Evolutionary conservation across 2,888 invertebrate genomes (phyloP), one percentile per base, ranked within the genome.

Genomic region (Gymnoscelis rufifasciata): DNA sequence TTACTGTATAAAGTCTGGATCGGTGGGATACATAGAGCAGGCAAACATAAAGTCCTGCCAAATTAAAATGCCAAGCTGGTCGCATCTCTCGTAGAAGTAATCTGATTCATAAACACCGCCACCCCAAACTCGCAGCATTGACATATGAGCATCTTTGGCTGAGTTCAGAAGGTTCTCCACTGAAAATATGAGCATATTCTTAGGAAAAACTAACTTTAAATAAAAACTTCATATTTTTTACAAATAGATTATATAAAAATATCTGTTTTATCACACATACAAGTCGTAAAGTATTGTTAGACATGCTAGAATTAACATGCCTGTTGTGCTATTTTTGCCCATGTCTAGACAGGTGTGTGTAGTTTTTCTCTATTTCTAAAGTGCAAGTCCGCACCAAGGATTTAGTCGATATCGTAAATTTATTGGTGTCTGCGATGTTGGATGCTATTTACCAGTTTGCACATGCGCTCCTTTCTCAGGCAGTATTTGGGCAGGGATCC

Each of bases 11-110:
- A 95, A 99, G 1, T 90, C 84, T 0, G 81, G 64, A 46, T 91
- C 90, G 0, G 91, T 90, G 0, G 98, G 98, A 78, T 99, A 99
- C 93, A 99, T 94, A 12, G 95, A 91, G 71, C 97, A 98, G 0
- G 98, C 98, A 74, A 98, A 99, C 93, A 98, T 95, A 70, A 98
- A 93, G 77, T 99, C 99, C 77, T 99, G 98, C 98, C 98, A 99
- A 43, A 99, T 92, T 64, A 99, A 88, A 36, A 99, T 93, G 0
- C 99, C 99, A 38, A 94, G 84, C 67, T 94, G 90, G 71, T 99
- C 98, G 43, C 97, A 96, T 26, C 93, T 74, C 53, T 93, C 88
- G 74, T 99, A 99, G 78, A 99, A 98, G 46, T 91, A 90, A 59
- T 98, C 95, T 0, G 93, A 92, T 71, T 98, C 98, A 67, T 98